phyloP scores from a whole-genome alignment of 2,797 vertebrate genomes.

The Peromyscus attwateri region DNA sequence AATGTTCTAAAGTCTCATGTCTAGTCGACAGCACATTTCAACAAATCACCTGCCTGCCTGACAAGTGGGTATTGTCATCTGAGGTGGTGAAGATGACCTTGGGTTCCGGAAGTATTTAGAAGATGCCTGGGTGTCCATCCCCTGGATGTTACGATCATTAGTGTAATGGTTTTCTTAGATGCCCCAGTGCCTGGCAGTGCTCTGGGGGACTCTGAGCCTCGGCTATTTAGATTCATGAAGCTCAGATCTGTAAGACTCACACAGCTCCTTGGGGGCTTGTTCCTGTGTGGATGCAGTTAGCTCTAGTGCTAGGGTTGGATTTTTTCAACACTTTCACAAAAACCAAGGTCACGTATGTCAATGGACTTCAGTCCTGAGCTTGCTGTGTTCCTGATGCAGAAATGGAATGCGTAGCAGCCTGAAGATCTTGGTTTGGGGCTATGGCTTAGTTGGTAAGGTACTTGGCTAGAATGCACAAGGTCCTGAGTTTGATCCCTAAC shows the following conservation, averaged over 20 bases:
- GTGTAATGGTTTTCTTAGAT: neutral
- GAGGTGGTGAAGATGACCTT: neutral
- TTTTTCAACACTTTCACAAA: neutral
- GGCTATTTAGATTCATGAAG: neutral
- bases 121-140: neutral
- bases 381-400: neutral
- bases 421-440: neutral
- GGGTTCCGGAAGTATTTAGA: neutral
- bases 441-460: neutral
- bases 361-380: neutral
- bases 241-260: neutral
- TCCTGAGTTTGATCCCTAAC: neutral
- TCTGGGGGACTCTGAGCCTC: neutral
- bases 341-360: neutral
- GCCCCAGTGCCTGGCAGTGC: neutral
- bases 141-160: neutral
- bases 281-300: neutral
- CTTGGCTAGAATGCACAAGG: neutral
- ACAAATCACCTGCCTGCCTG: neutral
- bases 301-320: neutral
- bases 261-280: neutral
- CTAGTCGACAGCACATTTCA: neutral
- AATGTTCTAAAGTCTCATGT: neutral
- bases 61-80: neutral
- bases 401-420: neutral